These are phyloP conservation scores for Oreortyx pictus DNA, from an alignment of 2,797 vertebrate genomes.

Conservation along the genomic window DNA sequence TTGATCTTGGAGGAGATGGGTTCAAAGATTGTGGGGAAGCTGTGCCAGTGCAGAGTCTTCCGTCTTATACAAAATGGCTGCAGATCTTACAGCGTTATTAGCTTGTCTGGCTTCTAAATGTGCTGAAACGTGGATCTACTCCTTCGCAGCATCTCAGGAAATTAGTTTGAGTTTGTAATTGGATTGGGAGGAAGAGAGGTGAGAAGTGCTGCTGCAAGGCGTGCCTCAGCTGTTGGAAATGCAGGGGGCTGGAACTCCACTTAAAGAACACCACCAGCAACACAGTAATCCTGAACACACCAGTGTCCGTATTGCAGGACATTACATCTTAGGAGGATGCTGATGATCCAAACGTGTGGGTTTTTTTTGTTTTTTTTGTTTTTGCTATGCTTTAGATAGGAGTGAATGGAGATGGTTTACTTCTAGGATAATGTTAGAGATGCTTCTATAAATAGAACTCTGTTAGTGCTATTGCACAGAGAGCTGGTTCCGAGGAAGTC, in stretches of 20 bases:
- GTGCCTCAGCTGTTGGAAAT: not conserved
- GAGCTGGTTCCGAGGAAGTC: not conserved
- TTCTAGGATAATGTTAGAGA: not conserved
- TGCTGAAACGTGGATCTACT: not conserved
- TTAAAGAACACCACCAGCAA: not conserved
- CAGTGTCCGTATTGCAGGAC: not conserved
- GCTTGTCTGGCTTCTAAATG: not conserved
- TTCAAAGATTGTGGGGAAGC: not conserved
- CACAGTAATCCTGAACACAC: accelerated
- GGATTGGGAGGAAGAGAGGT: conserved; percentile 2
- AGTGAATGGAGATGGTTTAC: not conserved
- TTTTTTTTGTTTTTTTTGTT: not conserved
- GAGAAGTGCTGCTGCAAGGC: not conserved
- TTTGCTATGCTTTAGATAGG: not conserved
- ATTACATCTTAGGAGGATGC: not conserved
- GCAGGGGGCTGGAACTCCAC: not conserved
- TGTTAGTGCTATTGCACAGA: not conserved
- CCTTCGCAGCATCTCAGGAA: conserved; percentile 24
- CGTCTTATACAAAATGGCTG: not conserved
- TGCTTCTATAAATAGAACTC: not conserved
- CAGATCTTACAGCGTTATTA: not conserved
- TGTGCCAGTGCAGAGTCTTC: not conserved
- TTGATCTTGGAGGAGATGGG: not conserved
- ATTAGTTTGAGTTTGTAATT: conserved; percentile 53
- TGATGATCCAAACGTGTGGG: not conserved